Base-by-base conservation (phyloP, 2,888 invertebrate species). In the Ichneumoninae sp. region DNA sequence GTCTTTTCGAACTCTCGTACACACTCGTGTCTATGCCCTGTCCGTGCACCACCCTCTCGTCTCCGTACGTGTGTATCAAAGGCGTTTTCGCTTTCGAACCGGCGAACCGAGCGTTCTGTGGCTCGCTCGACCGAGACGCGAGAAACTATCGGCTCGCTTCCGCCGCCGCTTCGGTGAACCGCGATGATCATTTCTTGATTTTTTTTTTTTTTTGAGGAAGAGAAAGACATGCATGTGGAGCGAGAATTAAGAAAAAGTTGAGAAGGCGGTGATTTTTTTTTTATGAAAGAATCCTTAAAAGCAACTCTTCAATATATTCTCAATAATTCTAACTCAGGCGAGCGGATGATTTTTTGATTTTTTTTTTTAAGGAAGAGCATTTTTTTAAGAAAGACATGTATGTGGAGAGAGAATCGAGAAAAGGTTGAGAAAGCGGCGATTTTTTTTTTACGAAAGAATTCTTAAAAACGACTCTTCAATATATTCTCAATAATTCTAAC, bases 1-100 rank as follows among this genome's bases (percentile, higher is more conserved):
- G 86, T 85, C 85, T 89, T 86, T 26, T 85, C 82, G 50, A 77
- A 66, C 60, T n/a, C 82, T 65, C 54, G 62, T 33, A 62, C 62
- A 62, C 30, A 33, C 62, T 33, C 62, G 33, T n/a, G n/a, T 30
- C 13, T 30, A 33, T 16, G 16, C 54, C 69, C 10, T 22, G 52
- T 57, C 79, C n/a, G 44, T 33, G 4, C 52, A 65, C 66, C 26
- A 19, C 33, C 8, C 60, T 78, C 44, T 4, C 33, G 52, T 72
- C 33, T 66, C 4, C 54, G 54, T 50, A 36, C 52, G 47, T 66
- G 71, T 78, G 71, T 77, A 76, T 36, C 22, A 62, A 22, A 70
- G 22, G 62, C 71, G 71, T 30, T 60, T 57, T 79, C 79, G 44
- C 68, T 77, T 72, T 76, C 79, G 76, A 77, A 77, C 60, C 47